phyloP scores from a whole-genome alignment of 2,888 invertebrate species.

The Deilephila elpenor region DNA sequence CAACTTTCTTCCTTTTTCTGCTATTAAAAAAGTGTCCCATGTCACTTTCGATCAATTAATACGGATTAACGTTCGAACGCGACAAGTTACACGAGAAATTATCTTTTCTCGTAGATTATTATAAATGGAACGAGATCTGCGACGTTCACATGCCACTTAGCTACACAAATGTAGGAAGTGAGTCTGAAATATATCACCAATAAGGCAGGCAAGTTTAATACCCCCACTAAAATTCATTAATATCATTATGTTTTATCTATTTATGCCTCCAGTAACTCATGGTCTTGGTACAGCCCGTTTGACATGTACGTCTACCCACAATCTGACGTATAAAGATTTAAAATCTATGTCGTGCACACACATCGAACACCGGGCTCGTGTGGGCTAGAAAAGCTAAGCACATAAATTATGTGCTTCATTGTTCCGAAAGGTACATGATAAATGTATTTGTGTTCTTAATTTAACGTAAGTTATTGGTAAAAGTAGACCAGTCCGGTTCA shows the following conservation, averaged over 20 bases:
- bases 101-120: constrained; percentile 13
- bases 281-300: neutral
- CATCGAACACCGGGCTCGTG: constrained; percentile 65
- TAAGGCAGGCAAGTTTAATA: neutral
- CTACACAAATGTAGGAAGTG: constrained; percentile 4
- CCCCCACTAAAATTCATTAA: constrained; percentile 2
- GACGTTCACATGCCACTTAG: neutral
- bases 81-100: neutral
- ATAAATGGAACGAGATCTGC: neutral
- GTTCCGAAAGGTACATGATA: constrained; percentile 72
- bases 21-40: constrained; percentile 36
- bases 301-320: constrained; percentile 44
- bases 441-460: constrained; percentile 67
- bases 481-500: constrained; percentile 52
- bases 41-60: constrained; percentile 41
- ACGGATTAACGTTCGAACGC: constrained; percentile 1
- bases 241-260: constrained; percentile 19
- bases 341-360: constrained; percentile 70
- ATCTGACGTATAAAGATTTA: constrained; percentile 62
- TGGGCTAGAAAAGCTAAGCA: constrained; percentile 67
- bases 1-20: constrained; percentile 40
- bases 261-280: constrained; percentile 13
- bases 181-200: constrained; percentile 1
- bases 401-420: constrained; percentile 70
- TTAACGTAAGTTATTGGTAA: constrained; percentile 56